phyloP scores from a whole-genome alignment of 2,797 vertebrate genomes.

The Holocentrus rufus region DNA sequence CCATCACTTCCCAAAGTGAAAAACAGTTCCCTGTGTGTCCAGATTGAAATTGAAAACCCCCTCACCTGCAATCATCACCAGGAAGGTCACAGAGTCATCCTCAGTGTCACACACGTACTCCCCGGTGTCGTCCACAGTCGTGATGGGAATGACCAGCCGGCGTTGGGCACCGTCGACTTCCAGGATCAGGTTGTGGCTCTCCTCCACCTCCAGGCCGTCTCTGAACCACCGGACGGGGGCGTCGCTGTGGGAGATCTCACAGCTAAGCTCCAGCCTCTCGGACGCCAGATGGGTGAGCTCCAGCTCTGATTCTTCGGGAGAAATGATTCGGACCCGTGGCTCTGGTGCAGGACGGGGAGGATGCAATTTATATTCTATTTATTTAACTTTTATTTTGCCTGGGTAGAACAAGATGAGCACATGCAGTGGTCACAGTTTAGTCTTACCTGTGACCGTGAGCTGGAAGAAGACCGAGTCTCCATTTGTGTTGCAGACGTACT shows the following conservation, averaged over 20 bases:
- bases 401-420: too few species aligned
- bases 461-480: conserved; percentile 91
- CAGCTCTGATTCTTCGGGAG: conserved; percentile 82
- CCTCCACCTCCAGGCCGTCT: conserved; percentile 90
- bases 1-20: too few species aligned
- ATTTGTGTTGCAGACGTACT: conserved; percentile 90
- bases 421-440: too few species aligned
- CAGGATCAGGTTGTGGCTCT: conserved; percentile 81
- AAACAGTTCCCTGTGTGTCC: background rate
- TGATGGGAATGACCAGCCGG: conserved; percentile 82
- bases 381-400: too few species aligned
- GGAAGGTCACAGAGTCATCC: conserved; percentile 88
- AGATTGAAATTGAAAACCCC: background rate
- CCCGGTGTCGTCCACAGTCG: conserved; percentile 83
- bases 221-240: conserved; percentile 87
- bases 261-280: conserved; percentile 85
- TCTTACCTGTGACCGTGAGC: conserved; percentile 85
- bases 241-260: conserved; percentile 83
- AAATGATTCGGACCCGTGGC: conserved; percentile 84
- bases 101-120: conserved; percentile 93
- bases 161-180: conserved; percentile 80
- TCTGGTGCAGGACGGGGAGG: conserved; percentile 73
- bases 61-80: conserved; percentile 88
- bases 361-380: background rate
- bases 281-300: conserved; percentile 80